A percentile compares a stretch with the other conserved stretches of the same genome.
phyloP scores from a whole-genome alignment of 1,140 invertebrate genomes.

The Hycleus phaleratus region DNA sequence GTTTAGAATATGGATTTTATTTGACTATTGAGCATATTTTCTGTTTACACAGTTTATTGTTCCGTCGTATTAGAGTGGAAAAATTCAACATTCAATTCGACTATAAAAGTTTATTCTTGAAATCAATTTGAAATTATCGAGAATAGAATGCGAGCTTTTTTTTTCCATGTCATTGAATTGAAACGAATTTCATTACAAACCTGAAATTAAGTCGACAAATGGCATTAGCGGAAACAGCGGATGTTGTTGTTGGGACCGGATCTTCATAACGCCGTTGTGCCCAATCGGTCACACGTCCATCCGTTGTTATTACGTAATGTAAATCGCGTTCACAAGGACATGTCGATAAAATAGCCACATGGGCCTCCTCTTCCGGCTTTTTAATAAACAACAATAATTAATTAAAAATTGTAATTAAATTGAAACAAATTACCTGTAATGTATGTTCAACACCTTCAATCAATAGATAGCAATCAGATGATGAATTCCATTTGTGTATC shows the following conservation, averaged over 20 bases:
- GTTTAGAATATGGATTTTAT: too few species aligned
- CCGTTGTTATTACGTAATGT: constrained; percentile 51
- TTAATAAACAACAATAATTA: constrained; percentile 9
- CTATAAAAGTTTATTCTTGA: too few species aligned
- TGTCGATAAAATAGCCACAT: constrained; percentile 52
- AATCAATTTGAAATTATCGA: background rate
- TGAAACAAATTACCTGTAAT: constrained; percentile 41
- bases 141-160: background rate
- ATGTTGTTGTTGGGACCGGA: constrained; percentile 35
- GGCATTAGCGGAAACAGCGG: constrained; percentile 36
- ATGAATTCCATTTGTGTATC: constrained; percentile 56
- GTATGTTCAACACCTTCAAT: constrained; percentile 55
- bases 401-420: background rate
- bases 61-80: too few species aligned
- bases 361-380: constrained; percentile 51
- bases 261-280: constrained; percentile 41
- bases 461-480: constrained; percentile 55
- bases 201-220: constrained; percentile 55
- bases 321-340: constrained; percentile 53
- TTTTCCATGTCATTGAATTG: background rate
- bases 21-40: too few species aligned
- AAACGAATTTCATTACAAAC: constrained; percentile 39
- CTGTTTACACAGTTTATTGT: too few species aligned
- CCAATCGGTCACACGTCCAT: constrained; percentile 54
- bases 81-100: too few species aligned